Percentiles rank a stretch among this genome's conserved stretches.
These are phyloP conservation scores for Salarias fasciatus DNA, from an alignment of 2,797 vertebrate species.

Conservation along the genomic window DNA sequence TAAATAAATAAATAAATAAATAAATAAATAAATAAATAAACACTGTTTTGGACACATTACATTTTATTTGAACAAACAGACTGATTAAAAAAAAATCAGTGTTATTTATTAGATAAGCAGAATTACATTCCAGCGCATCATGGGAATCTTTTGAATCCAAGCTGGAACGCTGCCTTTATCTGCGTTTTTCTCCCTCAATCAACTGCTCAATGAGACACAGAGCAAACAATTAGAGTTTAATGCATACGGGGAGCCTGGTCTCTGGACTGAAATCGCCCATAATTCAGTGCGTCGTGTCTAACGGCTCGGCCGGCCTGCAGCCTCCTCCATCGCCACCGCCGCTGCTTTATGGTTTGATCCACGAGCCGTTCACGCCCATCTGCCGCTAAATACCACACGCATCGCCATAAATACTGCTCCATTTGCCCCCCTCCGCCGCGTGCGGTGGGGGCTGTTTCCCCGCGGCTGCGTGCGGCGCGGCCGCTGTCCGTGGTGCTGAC, in stretches of 20 bases:
- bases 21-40: too few relatives aligned
- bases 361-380: slow-evolving; percentile 18
- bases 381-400: slow-evolving; percentile 24
- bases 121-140: too few relatives aligned
- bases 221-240: too few relatives aligned
- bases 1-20: too few relatives aligned
- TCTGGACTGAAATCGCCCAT: neutral
- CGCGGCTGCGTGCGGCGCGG: slow-evolving; percentile 32
- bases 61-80: too few relatives aligned
- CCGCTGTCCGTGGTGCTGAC: slow-evolving; percentile 70
- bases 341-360: slow-evolving; percentile 14
- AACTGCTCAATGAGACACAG: too few relatives aligned
- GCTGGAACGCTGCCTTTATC: too few relatives aligned
- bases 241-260: neutral
- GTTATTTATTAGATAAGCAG: too few relatives aligned
- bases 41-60: too few relatives aligned
- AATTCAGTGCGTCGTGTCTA: neutral
- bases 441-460: slow-evolving; percentile 37
- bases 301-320: neutral
- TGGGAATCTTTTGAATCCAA: too few relatives aligned
- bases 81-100: too few relatives aligned
- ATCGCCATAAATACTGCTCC: slow-evolving; percentile 37
- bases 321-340: neutral
- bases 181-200: too few relatives aligned
- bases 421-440: slow-evolving; percentile 28